Evolutionary conservation across 53 echinoderm and acorn worm genomes (phyloP).

Genomic region (Stichopus horrens): DNA sequence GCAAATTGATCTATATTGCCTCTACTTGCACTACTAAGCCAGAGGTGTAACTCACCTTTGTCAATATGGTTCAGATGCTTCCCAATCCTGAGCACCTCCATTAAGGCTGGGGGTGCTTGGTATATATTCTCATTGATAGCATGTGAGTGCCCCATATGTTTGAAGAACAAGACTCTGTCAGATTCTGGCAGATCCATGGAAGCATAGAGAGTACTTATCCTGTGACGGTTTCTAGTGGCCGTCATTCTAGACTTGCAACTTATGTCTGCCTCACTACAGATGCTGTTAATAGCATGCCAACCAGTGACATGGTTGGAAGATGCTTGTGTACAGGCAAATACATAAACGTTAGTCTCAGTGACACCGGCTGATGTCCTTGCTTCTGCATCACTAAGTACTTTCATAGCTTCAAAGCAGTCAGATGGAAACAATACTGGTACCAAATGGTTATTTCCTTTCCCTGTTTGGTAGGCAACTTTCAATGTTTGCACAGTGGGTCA

Average conservation of each 20-base stretch:
- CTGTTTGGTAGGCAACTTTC: conserved; percentile 69
- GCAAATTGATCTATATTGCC: background rate
- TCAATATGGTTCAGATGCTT: conserved; percentile 22
- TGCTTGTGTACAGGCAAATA: conserved; percentile 50
- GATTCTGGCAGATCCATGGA: conserved; percentile 46
- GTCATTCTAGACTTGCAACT: conserved; percentile 26
- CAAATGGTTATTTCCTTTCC: conserved; percentile 59
- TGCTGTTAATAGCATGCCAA: conserved; percentile 58
- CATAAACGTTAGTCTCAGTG: conserved; percentile 42
- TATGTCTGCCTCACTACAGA: conserved; percentile 42
- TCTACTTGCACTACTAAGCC: background rate
- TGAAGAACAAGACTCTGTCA: conserved; percentile 51
- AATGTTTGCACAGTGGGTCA: conserved; percentile 52
- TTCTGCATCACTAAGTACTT: conserved; percentile 34
- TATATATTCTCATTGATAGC: conserved; percentile 51
- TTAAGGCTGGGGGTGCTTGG: conserved; percentile 57
- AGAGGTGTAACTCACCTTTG: conserved; percentile 27
- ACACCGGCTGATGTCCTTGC: conserved; percentile 39
- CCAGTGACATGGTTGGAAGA: conserved; percentile 56
- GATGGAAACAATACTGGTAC: conserved; percentile 57
- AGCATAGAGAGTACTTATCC: conserved; percentile 60
- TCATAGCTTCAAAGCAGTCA: conserved; percentile 57
- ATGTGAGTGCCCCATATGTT: conserved; percentile 64
- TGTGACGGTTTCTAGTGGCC: conserved; percentile 66
- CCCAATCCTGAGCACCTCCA: conserved; percentile 48